A percentile compares a stretch with the other conserved stretches of the same genome.
Evolutionary conservation across 2,888 invertebrate genomes (phyloP).

Genomic region (Venusia cambrica): DNA sequence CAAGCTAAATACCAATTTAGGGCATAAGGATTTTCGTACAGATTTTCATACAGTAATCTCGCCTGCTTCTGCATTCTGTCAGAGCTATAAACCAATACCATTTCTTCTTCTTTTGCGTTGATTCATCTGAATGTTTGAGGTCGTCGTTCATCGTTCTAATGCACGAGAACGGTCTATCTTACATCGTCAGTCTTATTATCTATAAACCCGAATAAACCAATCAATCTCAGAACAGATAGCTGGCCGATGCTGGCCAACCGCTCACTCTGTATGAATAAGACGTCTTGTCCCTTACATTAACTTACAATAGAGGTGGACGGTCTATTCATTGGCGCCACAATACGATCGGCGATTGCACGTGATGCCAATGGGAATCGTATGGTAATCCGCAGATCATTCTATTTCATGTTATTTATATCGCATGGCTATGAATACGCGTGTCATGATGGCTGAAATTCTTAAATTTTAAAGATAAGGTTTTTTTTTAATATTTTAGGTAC

Average conservation of each 20-base stretch:
- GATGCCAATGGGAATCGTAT: slow-evolving; percentile 63
- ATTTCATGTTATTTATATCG: slow-evolving; percentile 29
- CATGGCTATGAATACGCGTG: slow-evolving; percentile 18
- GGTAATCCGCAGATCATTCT: slow-evolving; percentile 46
- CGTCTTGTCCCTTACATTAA: slow-evolving; percentile 66
- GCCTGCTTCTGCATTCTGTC: no score
- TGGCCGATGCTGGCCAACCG: slow-evolving; percentile 1
- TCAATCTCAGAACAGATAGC: neutral
- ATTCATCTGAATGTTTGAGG: no score
- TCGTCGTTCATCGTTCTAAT: no score
- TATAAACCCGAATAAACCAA: neutral
- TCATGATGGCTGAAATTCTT: slow-evolving; percentile 13
- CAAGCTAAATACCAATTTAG: no score
- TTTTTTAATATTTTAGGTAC: no score
- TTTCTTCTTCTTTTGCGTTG: no score
- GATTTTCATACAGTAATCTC: no score
- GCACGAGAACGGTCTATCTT: no score
- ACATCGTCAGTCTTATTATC: neutral
- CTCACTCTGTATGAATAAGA: slow-evolving; percentile 10
- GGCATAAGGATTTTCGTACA: no score
- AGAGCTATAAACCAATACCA: no score
- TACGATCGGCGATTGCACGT: slow-evolving; percentile 60
- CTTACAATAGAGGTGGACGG: slow-evolving; percentile 80
- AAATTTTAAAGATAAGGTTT: no score
- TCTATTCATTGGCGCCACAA: slow-evolving; percentile 77